Conservation (phyloP, 2,797 vertebrate species). For the Mormyrus hasselquistii region DNA sequence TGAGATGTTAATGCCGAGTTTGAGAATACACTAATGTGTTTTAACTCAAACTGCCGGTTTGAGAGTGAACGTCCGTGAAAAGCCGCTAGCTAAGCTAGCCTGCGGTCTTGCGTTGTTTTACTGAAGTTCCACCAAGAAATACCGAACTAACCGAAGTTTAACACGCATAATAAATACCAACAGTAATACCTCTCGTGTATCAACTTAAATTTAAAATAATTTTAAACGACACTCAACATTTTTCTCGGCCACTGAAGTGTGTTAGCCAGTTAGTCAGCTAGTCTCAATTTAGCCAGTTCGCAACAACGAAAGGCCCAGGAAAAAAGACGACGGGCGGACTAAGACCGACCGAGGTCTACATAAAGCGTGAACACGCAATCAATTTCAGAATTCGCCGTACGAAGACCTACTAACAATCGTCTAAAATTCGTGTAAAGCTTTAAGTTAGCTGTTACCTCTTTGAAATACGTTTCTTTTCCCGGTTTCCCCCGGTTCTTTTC, state of each 20-base stretch:
- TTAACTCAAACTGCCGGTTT: background rate
- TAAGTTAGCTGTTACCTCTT: background rate
- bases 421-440: background rate
- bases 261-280: constrained; percentile 1
- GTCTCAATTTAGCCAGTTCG: background rate
- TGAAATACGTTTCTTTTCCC: background rate
- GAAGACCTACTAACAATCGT: background rate
- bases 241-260: background rate
- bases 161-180: constrained; percentile 1
- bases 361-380: background rate
- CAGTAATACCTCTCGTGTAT: background rate
- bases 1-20: background rate
- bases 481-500: constrained; percentile 2
- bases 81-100: background rate
- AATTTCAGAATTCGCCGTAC: background rate
- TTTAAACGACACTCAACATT: background rate
- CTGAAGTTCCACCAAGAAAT: background rate
- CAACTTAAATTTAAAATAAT: background rate
- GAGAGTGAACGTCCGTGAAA: background rate
- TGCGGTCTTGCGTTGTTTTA: background rate
- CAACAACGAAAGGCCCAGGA: background rate
- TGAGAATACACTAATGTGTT: background rate
- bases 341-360: background rate
- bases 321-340: background rate
- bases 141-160: background rate